A percentile compares a stretch with the other conserved stretches of the same genome.
Evolutionary conservation across 2,888 invertebrate genomes (phyloP).

Genomic region (Conops quadrifasciatus): DNA sequence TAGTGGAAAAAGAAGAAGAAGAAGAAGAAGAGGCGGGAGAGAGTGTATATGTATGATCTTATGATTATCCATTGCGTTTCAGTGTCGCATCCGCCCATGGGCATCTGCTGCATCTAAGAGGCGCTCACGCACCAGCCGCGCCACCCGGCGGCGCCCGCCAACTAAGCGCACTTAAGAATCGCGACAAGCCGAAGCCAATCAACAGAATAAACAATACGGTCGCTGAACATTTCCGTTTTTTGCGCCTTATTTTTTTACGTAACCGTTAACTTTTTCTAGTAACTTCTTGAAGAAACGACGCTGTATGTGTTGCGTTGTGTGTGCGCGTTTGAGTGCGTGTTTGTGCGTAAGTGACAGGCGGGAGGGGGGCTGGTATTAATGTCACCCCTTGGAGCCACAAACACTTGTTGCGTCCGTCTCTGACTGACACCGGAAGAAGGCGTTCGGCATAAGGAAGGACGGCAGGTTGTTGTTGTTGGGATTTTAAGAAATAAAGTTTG

Average conservation of each 20-base stretch:
- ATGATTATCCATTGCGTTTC: slow-evolving; percentile 36
- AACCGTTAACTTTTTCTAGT: slow-evolving; percentile 4
- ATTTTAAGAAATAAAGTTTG: background rate
- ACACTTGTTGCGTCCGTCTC: slow-evolving; percentile 9
- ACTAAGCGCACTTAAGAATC: slow-evolving; percentile 30
- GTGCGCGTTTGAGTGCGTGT: background rate
- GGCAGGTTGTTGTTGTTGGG: background rate
- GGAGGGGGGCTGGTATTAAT: slow-evolving; percentile 47
- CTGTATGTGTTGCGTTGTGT: background rate
- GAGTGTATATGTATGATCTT: background rate
- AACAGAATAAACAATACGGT: slow-evolving; percentile 54
- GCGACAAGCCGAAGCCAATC: slow-evolving; percentile 51
- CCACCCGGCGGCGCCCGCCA: slow-evolving; percentile 15
- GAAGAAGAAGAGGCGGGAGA: background rate
- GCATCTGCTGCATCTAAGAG: slow-evolving; percentile 40
- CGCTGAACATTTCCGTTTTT: background rate
- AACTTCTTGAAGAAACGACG: background rate
- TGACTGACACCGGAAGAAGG: background rate
- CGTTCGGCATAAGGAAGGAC: slow-evolving; percentile 7
- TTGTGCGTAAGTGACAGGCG: background rate
- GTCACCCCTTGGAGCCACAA: slow-evolving; percentile 56
- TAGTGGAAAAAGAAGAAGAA: slow-evolving; percentile 36
- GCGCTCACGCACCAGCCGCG: slow-evolving; percentile 51
- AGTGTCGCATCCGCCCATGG: slow-evolving; percentile 21
- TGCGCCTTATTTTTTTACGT: background rate